Conservation (phyloP, 2,113 vertebrate genomes). For the Larimichthys crocea region DNA sequence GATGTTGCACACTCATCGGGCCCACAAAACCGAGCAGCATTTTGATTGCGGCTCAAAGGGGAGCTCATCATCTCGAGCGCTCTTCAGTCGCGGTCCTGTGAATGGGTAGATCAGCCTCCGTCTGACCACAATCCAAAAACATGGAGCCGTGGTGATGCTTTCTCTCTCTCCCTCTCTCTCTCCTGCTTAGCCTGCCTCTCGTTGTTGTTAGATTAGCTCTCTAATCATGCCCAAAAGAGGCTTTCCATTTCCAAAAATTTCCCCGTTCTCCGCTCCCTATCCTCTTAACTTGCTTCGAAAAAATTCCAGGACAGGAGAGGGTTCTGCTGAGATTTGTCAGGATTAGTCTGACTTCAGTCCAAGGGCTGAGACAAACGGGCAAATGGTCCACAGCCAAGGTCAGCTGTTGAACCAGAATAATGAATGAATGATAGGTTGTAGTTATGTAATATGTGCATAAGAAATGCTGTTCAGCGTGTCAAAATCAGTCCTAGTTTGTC, state of each 20-base stretch:
- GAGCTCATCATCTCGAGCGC: constrained; percentile 79
- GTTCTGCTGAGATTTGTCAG: constrained; percentile 47
- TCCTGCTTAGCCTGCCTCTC: constrained; percentile 20
- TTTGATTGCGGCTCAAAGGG: constrained; percentile 81
- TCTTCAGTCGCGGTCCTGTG: constrained; percentile 69
- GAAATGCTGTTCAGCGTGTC: constrained; percentile 12
- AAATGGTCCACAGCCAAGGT: constrained; percentile 26
- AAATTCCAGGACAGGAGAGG: constrained; percentile 27
- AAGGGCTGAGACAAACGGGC: constrained; percentile 16
- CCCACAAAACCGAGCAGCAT: constrained; percentile 72
- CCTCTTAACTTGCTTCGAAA: constrained; percentile 14
- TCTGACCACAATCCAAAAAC: constrained; percentile 73
- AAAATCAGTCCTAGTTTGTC: constrained; percentile 16
- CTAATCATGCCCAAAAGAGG: constrained; percentile 67
- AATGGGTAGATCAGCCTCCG: constrained; percentile 56
- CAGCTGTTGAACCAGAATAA: constrained; percentile 11
- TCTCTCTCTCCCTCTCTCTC: not conserved
- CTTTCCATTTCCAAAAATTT: constrained; percentile 60
- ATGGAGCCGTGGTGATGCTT: constrained; percentile 39
- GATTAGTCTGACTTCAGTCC: constrained; percentile 56
- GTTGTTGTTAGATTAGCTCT: constrained; percentile 59
- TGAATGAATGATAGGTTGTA: not conserved
- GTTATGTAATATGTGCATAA: constrained; percentile 5
- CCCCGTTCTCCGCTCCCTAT: constrained; percentile 19
- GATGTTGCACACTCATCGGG: constrained; percentile 66